Percentiles rank a stretch among this genome's conserved stretches.
Evolutionary conservation across 2,888 invertebrate genomes (phyloP).

Genomic region (Diloba caeruleocephala): DNA sequence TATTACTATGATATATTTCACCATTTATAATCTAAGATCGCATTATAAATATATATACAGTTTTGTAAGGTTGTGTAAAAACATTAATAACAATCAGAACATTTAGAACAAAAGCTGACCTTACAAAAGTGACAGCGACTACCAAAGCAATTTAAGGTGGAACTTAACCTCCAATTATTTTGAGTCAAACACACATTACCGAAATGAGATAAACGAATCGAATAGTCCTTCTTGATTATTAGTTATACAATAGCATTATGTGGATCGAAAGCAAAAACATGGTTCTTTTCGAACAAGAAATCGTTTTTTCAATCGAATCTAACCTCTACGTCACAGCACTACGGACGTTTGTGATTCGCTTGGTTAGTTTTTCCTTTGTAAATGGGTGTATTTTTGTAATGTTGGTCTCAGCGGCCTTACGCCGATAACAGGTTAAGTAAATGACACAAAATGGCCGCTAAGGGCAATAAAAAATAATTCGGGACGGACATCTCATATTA

Average conservation of each 20-base stretch:
- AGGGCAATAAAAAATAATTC: constrained; percentile 73
- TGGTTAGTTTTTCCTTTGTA: constrained; percentile 44
- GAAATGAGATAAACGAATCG: constrained; percentile 74
- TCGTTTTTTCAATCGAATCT: constrained; percentile 52
- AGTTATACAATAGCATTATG: constrained; percentile 75
- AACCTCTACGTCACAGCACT: constrained; percentile 46
- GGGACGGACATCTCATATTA: constrained; percentile 70
- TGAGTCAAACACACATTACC: constrained; percentile 59
- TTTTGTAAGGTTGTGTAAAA: constrained; percentile 9
- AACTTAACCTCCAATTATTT: constrained; percentile 60
- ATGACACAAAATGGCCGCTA: constrained; percentile 79
- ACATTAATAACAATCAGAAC: constrained; percentile 15
- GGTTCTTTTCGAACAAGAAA: constrained; percentile 30
- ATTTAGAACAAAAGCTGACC: constrained; percentile 53
- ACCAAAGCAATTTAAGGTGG: constrained; percentile 62
- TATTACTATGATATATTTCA: neutral
- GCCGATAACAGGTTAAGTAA: constrained; percentile 83
- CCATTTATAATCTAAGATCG: neutral
- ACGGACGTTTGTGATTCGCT: constrained; percentile 39
- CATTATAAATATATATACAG: neutral
- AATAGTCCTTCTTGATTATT: constrained; percentile 73
- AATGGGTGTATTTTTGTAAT: constrained; percentile 59
- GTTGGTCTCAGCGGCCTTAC: constrained; percentile 61
- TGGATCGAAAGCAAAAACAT: constrained; percentile 57
- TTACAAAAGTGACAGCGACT: constrained; percentile 56